phyloP scores from a whole-genome alignment of 2,888 invertebrate genomes.

The Epinotia bilunana region DNA sequence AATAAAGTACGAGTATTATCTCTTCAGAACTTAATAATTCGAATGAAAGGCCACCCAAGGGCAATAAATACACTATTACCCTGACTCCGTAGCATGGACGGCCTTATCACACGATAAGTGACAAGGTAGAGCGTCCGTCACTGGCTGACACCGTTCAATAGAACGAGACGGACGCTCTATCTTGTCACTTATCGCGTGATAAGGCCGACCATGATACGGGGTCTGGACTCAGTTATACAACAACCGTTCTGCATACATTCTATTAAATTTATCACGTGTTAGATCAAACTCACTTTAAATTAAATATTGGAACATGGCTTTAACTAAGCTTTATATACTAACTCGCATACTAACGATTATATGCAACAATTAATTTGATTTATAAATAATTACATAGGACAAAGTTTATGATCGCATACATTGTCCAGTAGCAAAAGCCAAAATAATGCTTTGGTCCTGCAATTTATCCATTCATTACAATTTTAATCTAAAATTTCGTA shows the following conservation, averaged over 20 bases:
- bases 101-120: no score
- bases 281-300: conserved; percentile 21
- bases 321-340: conserved; percentile 37
- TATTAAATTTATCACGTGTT: conserved; percentile 14
- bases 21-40: not conserved
- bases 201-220: no score
- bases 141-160: no score
- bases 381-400: conserved; percentile 28
- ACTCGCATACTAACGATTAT: conserved; percentile 38
- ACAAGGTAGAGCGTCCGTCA: no score
- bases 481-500: conserved; percentile 23
- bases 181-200: no score
- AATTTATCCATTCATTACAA: conserved; percentile 21
- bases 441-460: conserved; percentile 37
- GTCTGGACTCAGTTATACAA: not conserved
- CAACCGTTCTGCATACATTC: conserved; percentile 19
- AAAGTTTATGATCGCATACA: conserved; percentile 9
- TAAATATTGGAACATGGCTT: conserved; percentile 33
- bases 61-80: conserved; percentile 18
- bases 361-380: conserved; percentile 41
- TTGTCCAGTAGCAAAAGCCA: conserved; percentile 23
- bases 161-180: no score
- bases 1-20: not conserved
- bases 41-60: conserved; percentile 21
- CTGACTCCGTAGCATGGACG: no score